Evolutionary conservation across 2,888 invertebrate species (phyloP).

Genomic region (Crocallis elinguaria): DNA sequence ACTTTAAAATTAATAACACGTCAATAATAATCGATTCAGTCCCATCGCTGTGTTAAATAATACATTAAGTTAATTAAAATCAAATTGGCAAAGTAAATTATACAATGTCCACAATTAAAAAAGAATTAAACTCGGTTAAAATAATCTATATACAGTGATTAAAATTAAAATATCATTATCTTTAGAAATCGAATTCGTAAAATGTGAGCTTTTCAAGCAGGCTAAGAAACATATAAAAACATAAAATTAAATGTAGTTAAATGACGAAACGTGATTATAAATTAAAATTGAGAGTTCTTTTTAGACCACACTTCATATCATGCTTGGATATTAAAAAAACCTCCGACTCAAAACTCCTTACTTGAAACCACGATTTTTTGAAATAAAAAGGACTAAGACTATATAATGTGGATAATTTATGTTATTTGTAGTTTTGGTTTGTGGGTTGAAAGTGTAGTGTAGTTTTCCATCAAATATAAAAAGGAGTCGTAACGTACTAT

Average conservation of each 20-base stretch:
- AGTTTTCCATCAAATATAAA: no score
- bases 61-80: conserved; percentile 47
- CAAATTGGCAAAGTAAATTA: conserved; percentile 31
- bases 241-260: no score
- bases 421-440: no score
- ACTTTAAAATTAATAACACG: conserved; percentile 44
- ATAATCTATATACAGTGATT: conserved; percentile 26
- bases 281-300: no score
- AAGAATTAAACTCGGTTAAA: conserved; percentile 23
- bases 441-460: no score
- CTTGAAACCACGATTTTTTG: no score
- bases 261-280: no score
- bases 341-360: no score
- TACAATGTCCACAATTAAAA: conserved; percentile 39
- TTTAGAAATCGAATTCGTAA: conserved; percentile 25
- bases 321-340: no score
- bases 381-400: no score
- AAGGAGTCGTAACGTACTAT: background rate
- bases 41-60: conserved; percentile 50
- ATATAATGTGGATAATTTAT: no score
- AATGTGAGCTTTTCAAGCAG: conserved; percentile 30
- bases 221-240: conserved; percentile 5
- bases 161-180: conserved; percentile 24
- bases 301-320: no score
- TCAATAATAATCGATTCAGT: conserved; percentile 61